These are phyloP conservation scores for Sturmia bella DNA, from an alignment of 2,888 invertebrate genomes.

Conservation along the genomic window DNA sequence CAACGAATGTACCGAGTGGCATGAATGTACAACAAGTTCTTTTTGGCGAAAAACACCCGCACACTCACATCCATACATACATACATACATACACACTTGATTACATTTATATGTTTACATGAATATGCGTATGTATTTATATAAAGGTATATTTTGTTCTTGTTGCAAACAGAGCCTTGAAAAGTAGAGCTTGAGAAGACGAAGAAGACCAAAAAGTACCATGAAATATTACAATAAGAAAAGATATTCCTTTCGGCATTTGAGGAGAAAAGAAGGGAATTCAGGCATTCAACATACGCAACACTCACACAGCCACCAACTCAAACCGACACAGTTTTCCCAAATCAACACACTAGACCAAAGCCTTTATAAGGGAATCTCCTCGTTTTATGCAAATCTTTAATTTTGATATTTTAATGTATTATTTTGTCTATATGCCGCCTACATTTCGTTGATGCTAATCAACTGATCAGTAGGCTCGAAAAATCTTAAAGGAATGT, in stretches of 20 bases:
- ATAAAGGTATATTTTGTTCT: not conserved
- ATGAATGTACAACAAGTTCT: constrained; percentile 64
- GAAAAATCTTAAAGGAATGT: too few relatives aligned
- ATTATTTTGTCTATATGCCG: too few relatives aligned
- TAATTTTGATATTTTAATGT: too few relatives aligned
- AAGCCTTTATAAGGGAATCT: not conserved
- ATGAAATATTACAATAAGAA: constrained; percentile 36
- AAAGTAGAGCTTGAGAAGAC: constrained; percentile 16
- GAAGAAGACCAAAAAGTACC: constrained; percentile 21
- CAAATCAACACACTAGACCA: constrained; percentile 47
- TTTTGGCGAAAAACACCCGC: constrained; percentile 49
- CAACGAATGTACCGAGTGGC: constrained; percentile 36
- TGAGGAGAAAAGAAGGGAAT: constrained; percentile 45
- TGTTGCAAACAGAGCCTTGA: constrained; percentile 61
- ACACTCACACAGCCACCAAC: constrained; percentile 8
- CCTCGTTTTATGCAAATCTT: too few relatives aligned
- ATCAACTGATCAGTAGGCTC: too few relatives aligned
- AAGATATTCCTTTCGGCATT: constrained; percentile 47
- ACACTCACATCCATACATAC: not conserved
- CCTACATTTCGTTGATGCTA: too few relatives aligned
- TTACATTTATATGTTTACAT: not conserved
- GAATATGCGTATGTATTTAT: too few relatives aligned
- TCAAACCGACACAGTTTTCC: constrained; percentile 22
- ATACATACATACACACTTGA: constrained; percentile 12
- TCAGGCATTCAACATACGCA: constrained; percentile 50